Percentiles rank a stretch among this genome's conserved stretches.
Conservation (phyloP, 2,888 invertebrate species). For the Sturmia bella region DNA sequence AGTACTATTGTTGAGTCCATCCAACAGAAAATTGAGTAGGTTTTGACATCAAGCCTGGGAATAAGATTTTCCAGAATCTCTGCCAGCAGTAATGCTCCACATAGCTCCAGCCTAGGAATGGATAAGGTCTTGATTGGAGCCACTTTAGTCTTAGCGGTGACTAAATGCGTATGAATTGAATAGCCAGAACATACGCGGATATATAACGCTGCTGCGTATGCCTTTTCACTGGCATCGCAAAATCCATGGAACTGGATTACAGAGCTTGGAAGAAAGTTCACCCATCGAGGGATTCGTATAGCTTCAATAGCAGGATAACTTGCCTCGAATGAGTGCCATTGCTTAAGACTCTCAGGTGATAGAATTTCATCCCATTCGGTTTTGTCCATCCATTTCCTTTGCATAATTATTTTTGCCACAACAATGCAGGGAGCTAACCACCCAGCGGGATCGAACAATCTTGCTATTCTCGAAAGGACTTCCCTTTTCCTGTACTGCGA, state of each 20-base stretch:
- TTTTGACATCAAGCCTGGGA: neutral
- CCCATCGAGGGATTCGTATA: no score
- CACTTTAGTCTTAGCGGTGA: slow-evolving; percentile 6
- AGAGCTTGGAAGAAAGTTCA: neutral
- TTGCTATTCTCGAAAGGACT: slow-evolving; percentile 8
- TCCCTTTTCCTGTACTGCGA: neutral
- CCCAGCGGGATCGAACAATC: slow-evolving; percentile 12
- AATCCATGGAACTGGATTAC: slow-evolving; percentile 21
- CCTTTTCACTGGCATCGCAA: slow-evolving; percentile 22
- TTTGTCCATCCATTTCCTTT: slow-evolving; percentile 11
- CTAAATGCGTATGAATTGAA: neutral
- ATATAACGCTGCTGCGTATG: slow-evolving; percentile 15
- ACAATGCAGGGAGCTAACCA: slow-evolving; percentile 14
- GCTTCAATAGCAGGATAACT: slow-evolving; percentile 1
- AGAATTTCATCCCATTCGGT: slow-evolving; percentile 6
- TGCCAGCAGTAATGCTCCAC: neutral
- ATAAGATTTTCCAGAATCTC: neutral
- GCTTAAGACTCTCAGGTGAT: neutral
- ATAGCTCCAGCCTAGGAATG: neutral
- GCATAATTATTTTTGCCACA: slow-evolving; percentile 10
- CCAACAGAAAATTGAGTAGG: neutral
- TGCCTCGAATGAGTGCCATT: neutral
- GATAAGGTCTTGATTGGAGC: slow-evolving; percentile 4
- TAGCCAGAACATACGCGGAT: neutral
- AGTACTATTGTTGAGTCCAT: slow-evolving; percentile 1